Evolutionary conservation across 2,797 vertebrate genomes (phyloP).

Genomic region (Eutrigla gurnardus): DNA sequence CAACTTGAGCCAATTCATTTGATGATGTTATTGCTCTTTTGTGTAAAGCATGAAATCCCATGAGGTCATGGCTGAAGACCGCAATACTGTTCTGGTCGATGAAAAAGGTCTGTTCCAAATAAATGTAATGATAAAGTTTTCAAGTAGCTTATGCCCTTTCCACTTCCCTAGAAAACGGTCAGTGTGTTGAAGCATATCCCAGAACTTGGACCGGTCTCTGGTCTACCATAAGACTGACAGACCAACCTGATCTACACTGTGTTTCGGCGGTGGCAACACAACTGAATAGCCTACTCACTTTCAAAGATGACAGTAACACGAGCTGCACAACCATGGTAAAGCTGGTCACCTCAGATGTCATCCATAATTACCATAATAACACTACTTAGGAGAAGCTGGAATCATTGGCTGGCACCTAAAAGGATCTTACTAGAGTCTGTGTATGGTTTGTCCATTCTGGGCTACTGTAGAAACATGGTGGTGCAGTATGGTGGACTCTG

Average conservation of each 20-base stretch:
- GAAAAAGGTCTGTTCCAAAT: constrained; percentile 3
- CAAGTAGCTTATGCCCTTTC: constrained; percentile 1
- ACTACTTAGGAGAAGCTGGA: no score
- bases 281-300: no score
- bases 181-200: constrained; percentile 8
- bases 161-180: constrained; percentile 6
- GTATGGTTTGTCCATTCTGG: no score
- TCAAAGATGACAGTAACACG: no score
- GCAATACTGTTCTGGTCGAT: background rate
- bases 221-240: background rate
- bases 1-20: background rate
- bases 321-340: no score
- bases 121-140: background rate
- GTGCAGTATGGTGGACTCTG: no score
- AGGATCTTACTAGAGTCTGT: no score
- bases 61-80: background rate
- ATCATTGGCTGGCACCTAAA: no score
- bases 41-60: background rate
- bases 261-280: background rate
- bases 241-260: background rate
- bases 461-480: no score
- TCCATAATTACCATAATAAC: no score
- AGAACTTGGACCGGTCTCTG: constrained; percentile 8
- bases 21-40: background rate
- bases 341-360: no score